Evolutionary conservation across 1,140 invertebrate genomes (phyloP), one percentile per base, ranked within the genome.

Genomic region (Rhizoglyphus robini): DNA sequence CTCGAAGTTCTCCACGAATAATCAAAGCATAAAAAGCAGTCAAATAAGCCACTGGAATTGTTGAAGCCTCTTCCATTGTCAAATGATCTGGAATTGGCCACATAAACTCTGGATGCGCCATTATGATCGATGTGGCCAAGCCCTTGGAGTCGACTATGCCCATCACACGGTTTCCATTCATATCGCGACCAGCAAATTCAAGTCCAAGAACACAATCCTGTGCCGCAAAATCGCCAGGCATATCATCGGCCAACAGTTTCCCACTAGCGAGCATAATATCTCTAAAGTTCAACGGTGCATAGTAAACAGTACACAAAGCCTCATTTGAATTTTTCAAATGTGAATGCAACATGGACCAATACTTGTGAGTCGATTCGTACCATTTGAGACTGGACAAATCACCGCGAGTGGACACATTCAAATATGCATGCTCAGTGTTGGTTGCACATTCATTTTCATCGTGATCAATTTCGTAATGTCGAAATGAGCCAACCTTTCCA

Each of bases 11-110:
- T 54, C 92, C 94, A 69, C 93, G 81, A 25, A 93, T 83, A 32
- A 86, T 73, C 20, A 81, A 70, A 31, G 80, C 79, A 71, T 82
- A 81, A 71, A 79, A 81, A 11, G 76, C 80, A 4, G 91, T 95
- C 29, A 87, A 81, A 74, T 94, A 95, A n/a, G 88, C 90, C 29
- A 93, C 88, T 2, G 94, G 94, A 68, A 97, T 86, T 0, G 92
- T 94, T 0, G 91, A 84, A 29, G 94, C 94, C 73, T 96, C 82
- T 74, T 90, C 88, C 63, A 97, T 77, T 30, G 83, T 84, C 92
- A 92, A 96, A 30, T 83, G 79, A 0, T 84, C 80, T 0, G 93
- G 93, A 36, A 96, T 83, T 70, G 87, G 90, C 92, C 93, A 96
- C 70, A 92, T 79, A 77, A 95, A 94, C 18, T 81, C 79, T 92